These are phyloP conservation scores for Polyommatus icarus DNA, from an alignment of 2,888 invertebrate genomes.

Conservation along the genomic window DNA sequence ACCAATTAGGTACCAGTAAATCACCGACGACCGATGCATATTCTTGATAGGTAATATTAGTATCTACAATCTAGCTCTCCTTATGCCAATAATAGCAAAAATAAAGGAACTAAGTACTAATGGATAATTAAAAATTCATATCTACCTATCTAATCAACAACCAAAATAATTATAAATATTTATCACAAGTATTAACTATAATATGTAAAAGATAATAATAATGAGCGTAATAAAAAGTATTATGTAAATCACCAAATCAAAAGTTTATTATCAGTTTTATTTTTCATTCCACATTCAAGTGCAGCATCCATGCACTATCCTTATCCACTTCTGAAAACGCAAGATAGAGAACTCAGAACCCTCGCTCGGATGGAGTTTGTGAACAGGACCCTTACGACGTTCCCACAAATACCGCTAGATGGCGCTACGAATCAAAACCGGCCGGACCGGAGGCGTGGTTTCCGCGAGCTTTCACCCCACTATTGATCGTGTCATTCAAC, in stretches of 20 bases:
- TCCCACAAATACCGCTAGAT: constrained; percentile 51
- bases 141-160: too few relatives aligned
- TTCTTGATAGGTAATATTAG: too few relatives aligned
- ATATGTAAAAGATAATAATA: background rate
- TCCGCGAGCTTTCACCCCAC: constrained; percentile 65
- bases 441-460: constrained; percentile 60
- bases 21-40: too few relatives aligned
- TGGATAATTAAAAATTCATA: too few relatives aligned
- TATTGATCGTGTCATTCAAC: constrained; percentile 64
- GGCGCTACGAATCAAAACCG: constrained; percentile 53
- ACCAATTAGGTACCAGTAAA: too few relatives aligned
- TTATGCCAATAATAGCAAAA: too few relatives aligned
- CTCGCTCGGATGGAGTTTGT: background rate
- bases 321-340: background rate
- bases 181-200: background rate
- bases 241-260: background rate
- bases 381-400: constrained; percentile 14
- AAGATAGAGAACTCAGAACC: background rate
- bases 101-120: too few relatives aligned
- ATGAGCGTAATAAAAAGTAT: background rate
- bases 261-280: background rate
- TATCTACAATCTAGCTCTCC: too few relatives aligned
- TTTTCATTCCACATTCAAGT: background rate
- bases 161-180: too few relatives aligned
- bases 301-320: background rate